These are phyloP conservation scores for Candidula unifasciata DNA, from an alignment of 2,888 invertebrate genomes.

Conservation along the genomic window DNA sequence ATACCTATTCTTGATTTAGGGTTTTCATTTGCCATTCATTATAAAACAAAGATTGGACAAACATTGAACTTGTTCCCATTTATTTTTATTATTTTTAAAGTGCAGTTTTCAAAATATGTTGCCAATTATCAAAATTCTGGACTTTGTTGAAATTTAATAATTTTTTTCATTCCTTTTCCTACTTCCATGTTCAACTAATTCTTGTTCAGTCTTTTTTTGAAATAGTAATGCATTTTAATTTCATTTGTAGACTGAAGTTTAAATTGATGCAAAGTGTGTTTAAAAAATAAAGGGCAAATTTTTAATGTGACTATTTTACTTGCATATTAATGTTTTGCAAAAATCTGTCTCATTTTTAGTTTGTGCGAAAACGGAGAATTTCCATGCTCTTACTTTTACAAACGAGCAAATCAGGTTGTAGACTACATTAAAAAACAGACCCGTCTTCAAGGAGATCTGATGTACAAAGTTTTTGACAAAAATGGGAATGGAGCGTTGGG, in stretches of 20 bases:
- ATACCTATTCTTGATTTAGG: no score
- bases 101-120: background rate
- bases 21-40: background rate
- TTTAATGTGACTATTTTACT: background rate
- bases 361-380: conserved; percentile 60
- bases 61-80: background rate
- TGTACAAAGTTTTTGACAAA: conserved; percentile 61
- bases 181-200: no score
- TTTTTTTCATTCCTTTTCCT: no score
- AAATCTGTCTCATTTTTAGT: conserved; percentile 10
- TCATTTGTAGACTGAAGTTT: no score
- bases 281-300: background rate
- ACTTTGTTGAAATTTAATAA: no score
- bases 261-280: background rate
- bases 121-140: no score
- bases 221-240: no score
- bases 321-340: no score
- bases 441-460: conserved; percentile 12
- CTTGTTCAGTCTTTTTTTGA: no score
- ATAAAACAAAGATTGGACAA: background rate
- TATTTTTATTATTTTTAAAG: background rate
- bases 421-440: conserved; percentile 44
- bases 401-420: conserved; percentile 24
- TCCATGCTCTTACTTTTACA: conserved; percentile 59
- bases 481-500: conserved; percentile 70